Percentiles rank a stretch among this genome's conserved stretches.
phyloP scores from a whole-genome alignment of 2,888 invertebrate genomes.

The Megastigmus dorsalis region DNA sequence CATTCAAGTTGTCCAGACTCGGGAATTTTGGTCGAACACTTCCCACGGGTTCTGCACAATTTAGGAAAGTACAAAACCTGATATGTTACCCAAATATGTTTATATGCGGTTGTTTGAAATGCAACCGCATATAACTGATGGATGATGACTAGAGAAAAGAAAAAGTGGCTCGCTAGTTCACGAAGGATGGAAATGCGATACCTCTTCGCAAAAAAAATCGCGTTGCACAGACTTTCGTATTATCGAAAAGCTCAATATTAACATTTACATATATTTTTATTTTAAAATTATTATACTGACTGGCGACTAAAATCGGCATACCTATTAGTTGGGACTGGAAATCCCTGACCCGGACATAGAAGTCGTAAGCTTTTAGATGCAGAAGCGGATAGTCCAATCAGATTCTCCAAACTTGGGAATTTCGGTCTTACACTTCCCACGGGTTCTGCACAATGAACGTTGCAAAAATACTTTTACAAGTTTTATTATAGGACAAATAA shows the following conservation, averaged over 20 bases:
- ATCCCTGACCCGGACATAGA: conserved; percentile 85
- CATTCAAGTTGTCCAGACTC: conserved; percentile 70
- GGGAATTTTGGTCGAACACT: conserved; percentile 79
- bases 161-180: conserved; percentile 32
- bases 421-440: conserved; percentile 80
- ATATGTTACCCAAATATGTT: conserved; percentile 20
- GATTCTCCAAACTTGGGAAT: conserved; percentile 74
- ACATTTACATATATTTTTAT: not conserved
- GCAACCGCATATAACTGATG: not conserved
- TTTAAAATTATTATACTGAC: not conserved
- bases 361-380: conserved; percentile 76
- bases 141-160: conserved; percentile 47
- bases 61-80: conserved; percentile 46
- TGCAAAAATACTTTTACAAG: not conserved
- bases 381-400: conserved; percentile 64
- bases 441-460: conserved; percentile 74
- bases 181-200: conserved; percentile 52
- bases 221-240: too few relatives aligned
- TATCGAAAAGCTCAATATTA: too few relatives aligned
- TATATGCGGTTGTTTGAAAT: conserved; percentile 13
- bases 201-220: too few relatives aligned
- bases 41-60: conserved; percentile 77
- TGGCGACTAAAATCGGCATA: conserved; percentile 67
- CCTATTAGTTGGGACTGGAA: conserved; percentile 79
- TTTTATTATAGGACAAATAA: too few relatives aligned